Conservation (phyloP, 2,113 vertebrate species). For the Heterochromis multidens region DNA sequence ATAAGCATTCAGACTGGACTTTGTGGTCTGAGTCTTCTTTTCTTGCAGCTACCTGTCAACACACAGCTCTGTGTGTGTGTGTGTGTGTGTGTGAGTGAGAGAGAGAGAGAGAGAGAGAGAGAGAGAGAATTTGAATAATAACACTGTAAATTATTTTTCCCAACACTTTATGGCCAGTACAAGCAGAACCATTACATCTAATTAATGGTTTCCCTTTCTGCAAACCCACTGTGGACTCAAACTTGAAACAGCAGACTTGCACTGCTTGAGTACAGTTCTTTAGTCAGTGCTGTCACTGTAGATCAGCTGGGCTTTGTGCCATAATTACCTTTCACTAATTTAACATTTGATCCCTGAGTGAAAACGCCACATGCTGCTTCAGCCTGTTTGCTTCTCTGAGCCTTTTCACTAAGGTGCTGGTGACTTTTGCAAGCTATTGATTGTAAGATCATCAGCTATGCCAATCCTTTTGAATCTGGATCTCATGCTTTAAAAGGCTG, state of each 20-base stretch:
- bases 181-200: background rate
- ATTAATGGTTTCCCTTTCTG: background rate
- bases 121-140: background rate
- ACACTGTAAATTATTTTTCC: background rate
- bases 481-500: background rate
- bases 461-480: background rate
- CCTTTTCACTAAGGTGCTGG: background rate
- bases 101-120: background rate
- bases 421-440: background rate
- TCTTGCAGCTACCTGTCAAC: too few species aligned
- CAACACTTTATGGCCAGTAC: background rate
- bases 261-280: background rate
- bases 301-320: background rate
- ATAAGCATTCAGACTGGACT: background rate
- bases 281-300: background rate
- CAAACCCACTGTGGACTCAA: background rate
- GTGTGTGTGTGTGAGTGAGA: accelerated
- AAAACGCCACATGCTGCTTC: background rate
- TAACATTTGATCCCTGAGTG: background rate
- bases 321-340: conserved; percentile 1
- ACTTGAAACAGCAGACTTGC: background rate
- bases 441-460: background rate
- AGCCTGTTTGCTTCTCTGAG: background rate
- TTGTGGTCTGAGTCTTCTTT: background rate
- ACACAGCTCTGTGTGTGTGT: background rate